Evolutionary conservation across 2,888 invertebrate species (phyloP), one percentile per base, ranked within the genome.

Genomic region (Hirtodrosophila trivittata): DNA sequence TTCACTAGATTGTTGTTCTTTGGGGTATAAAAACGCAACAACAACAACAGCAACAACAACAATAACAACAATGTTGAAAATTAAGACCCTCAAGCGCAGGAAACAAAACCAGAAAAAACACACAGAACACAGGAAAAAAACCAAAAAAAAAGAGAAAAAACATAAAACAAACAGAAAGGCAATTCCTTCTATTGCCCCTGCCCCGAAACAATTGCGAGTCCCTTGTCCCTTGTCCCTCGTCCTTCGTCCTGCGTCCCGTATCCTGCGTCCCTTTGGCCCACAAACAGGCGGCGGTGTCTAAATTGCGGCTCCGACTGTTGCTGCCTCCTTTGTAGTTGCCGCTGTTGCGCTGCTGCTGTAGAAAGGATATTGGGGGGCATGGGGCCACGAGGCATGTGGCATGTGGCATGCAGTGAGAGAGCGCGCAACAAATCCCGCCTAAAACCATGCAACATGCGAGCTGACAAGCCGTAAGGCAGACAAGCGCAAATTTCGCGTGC

Each of bases 381-480:
- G 55, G 13, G 3, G 47, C 43, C 12, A 41, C 37, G 35, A 7
- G 16, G 26, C 9, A 25, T 25, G 32, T 7, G 46, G 41, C 13
- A 33, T 14, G 51, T 12, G 62, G 54, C 47, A 38, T 43, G 58
- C 56, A 62, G 59, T 47, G 50, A 21, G 50, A 21, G 51, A 62
- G 42, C 37, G 68, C 66, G 58, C 55, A 77, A 84, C 87, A 86
- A 84, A 84, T 84, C 83, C 87, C 59, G 78, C 78, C 87, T 84
- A 84, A 84, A 84, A 85, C 83, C 87, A 76, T 83, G 87, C 83
- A 87, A 84, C 87, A 87, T 84, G 83, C 85, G 86, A 87, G 87
- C 83, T 84, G 83, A 84, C 87, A 87, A 81, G 82, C 81, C 85
- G 76, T 82, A 86, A 76, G 78, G 82, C 87, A 85, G 87, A 82